Base-by-base conservation (phyloP, 2,888 invertebrate genomes). In the Terebella lapidaria region DNA sequence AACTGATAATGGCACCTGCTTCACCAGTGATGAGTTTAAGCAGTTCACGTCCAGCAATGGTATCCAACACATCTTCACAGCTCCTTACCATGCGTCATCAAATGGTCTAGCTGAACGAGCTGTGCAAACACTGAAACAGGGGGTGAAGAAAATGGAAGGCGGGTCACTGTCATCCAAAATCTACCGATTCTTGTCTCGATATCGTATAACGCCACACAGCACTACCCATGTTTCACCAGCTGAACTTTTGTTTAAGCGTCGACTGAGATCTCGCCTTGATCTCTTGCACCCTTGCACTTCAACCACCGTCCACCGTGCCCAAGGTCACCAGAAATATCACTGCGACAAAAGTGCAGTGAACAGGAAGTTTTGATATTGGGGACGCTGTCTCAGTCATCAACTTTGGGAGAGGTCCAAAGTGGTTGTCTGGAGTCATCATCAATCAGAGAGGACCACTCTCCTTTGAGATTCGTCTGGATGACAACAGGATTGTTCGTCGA, bases 71-170 rank as follows among this genome's bases (percentile, higher is more conserved):
- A 18, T 22, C 3, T n/a, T 3, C 10, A 18, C 4, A 10, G 20
- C 30, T 4, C 55, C 55, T 10, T 56, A 56, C 22, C 45, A 47
- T 25, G 26, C 56, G 15, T 10, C 56, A 3, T 56, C 56, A 5
- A 56, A 56, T 22, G 45, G 56, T 4, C 27, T 56, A 3, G 56
- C 56, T 5, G 56, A 56, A 22, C 4, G 56, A 47, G 45, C 46
- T n/a, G 56, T 56, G 5, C 56, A 56, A 25, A 46, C 47, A 3
- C 24, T 47, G 5, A 25, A 56, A 27, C 15, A 4, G 3, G 56
- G 25, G 3, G 25, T 56, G 46, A 45, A 47, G n/a, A 56, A 56
- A n/a, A 4, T 24, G 47, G 15, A 45, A 22, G n/a, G n/a, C n/a
- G 10, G 15, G 10, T 10, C 15, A 10, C 10, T n/a, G 5, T 22